These are phyloP conservation scores for Drosophila serrata DNA, from an alignment of 1,140 invertebrate genomes.

Conservation along the genomic window DNA sequence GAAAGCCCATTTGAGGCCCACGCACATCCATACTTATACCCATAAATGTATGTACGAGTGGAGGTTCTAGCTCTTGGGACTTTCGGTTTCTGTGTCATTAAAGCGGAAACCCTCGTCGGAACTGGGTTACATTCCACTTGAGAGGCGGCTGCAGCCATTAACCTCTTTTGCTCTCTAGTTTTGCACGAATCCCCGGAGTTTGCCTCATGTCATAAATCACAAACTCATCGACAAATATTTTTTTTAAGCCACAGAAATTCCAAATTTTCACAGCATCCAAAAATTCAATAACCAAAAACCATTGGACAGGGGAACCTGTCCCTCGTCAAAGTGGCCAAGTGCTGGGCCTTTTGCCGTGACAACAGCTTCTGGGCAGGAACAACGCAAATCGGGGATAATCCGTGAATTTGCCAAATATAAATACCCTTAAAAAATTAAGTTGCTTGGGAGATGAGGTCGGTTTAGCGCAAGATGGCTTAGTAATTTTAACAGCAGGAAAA, in stretches of 20 bases:
- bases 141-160: conserved; percentile 24
- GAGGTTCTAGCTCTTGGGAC: conserved; percentile 40
- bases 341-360: conserved; percentile 56
- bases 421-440: conserved; percentile 5
- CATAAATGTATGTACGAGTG: background rate
- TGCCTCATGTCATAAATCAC: conserved; percentile 54
- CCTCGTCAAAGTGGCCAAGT: conserved; percentile 16
- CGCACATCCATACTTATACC: conserved; percentile 18
- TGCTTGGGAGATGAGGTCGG: background rate
- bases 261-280: conserved; percentile 66
- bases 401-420: background rate
- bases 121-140: conserved; percentile 65
- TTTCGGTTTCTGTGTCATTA: conserved; percentile 72
- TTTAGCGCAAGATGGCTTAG: background rate
- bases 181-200: background rate
- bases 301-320: conserved; percentile 13
- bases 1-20: conserved; percentile 31
- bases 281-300: conserved; percentile 20
- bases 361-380: conserved; percentile 76
- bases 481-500: background rate
- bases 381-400: conserved; percentile 32
- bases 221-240: conserved; percentile 73
- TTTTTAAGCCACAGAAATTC: conserved; percentile 14
- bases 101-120: conserved; percentile 55
- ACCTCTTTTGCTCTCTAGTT: background rate